phyloP scores from a whole-genome alignment of 1,140 invertebrate genomes.

The Centruroides vittatus region DNA sequence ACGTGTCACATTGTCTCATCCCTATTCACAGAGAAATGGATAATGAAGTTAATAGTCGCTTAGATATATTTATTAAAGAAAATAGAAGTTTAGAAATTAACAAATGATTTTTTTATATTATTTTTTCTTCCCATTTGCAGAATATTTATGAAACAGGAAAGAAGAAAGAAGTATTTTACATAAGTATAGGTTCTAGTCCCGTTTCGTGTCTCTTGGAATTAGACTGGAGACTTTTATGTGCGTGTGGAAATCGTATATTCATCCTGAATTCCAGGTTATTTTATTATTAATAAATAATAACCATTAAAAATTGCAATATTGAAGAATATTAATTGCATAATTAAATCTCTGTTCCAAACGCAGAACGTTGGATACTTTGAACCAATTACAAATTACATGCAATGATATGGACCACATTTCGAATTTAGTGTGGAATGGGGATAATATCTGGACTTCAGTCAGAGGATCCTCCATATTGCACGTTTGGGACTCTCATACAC shows the following conservation, averaged over 20 bases:
- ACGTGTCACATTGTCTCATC: too few relatives aligned
- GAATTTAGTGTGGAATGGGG: slow-evolving; percentile 22
- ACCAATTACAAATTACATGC: slow-evolving; percentile 32
- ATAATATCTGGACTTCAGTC: slow-evolving; percentile 36
- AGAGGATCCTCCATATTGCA: slow-evolving; percentile 36
- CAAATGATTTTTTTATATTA: too few relatives aligned
- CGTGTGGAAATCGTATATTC: slow-evolving; percentile 34
- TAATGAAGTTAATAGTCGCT: too few relatives aligned
- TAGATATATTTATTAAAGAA: too few relatives aligned
- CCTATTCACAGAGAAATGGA: too few relatives aligned
- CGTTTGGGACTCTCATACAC: slow-evolving; percentile 32
- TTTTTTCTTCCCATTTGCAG: too few relatives aligned
- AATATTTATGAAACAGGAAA: slow-evolving; percentile 15
- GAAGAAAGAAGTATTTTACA: slow-evolving; percentile 30
- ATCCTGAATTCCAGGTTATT: slow-evolving; percentile 33
- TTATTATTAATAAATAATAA: neutral
- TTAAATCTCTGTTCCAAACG: neutral
- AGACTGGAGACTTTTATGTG: slow-evolving; percentile 33
- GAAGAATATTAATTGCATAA: too few relatives aligned
- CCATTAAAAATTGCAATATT: too few relatives aligned
- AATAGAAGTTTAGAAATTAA: too few relatives aligned
- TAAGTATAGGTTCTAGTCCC: slow-evolving; percentile 30
- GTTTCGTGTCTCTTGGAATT: slow-evolving; percentile 31
- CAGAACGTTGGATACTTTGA: slow-evolving; percentile 33
- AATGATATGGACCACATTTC: slow-evolving; percentile 31